Evolutionary conservation across 2,888 invertebrate species (phyloP).

Genomic region (Salticus scenicus): DNA sequence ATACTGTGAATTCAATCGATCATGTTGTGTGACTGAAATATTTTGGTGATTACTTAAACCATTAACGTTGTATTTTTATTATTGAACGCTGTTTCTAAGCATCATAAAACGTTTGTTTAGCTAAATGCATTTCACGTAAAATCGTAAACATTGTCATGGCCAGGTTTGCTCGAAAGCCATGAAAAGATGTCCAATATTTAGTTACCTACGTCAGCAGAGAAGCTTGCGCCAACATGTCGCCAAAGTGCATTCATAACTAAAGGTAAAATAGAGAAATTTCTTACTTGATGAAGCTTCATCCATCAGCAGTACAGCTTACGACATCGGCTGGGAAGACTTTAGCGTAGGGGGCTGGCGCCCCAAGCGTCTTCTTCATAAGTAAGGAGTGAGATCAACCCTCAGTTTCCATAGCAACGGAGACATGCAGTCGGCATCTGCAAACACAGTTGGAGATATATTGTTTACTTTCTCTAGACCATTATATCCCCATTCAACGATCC

Average conservation of each 20-base stretch:
- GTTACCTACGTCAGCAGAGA: conserved; percentile 21
- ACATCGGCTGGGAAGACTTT: conserved; percentile 33
- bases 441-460: conserved; percentile 26
- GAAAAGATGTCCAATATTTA: background rate
- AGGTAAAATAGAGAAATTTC: conserved; percentile 30
- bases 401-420: conserved; percentile 57
- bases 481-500: background rate
- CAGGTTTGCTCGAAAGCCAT: background rate
- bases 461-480: conserved; percentile 10
- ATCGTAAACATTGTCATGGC: background rate
- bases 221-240: conserved; percentile 27
- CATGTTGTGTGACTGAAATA: too few species aligned
- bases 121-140: background rate
- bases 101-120: too few species aligned
- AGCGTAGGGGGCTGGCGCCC: background rate
- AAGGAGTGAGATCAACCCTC: conserved; percentile 33
- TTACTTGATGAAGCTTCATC: conserved; percentile 38
- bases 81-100: too few species aligned
- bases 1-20: too few species aligned
- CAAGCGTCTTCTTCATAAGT: background rate
- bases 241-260: background rate
- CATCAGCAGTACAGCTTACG: conserved; percentile 31
- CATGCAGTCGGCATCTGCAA: conserved; percentile 42
- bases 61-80: too few species aligned
- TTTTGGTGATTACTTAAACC: too few species aligned